Conservation (phyloP, 2,113 vertebrate species). For the Pituophis catenifer region DNA sequence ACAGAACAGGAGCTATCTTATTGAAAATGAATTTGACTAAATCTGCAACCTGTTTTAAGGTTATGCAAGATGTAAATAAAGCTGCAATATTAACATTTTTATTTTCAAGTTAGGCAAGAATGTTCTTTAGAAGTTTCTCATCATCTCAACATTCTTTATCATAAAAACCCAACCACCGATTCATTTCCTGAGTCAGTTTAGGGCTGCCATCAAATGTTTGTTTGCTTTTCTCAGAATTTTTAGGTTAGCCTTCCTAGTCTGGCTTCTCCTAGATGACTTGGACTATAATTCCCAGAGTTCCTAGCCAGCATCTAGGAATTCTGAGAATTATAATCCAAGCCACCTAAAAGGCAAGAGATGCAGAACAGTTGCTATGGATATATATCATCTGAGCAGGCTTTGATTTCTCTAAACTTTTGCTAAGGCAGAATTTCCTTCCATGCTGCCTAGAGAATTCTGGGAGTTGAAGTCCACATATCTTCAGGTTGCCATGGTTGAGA, state of each 20-base stretch:
- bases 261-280: neutral
- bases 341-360: neutral
- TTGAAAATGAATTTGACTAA: constrained; percentile 50
- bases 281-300: neutral
- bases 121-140: neutral
- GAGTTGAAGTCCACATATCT: too few relatives aligned
- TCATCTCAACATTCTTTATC: too few relatives aligned
- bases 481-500: too few relatives aligned
- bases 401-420: neutral
- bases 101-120: neutral
- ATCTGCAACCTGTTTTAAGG: constrained; percentile 54
- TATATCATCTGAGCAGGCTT: neutral
- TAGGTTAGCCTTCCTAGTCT: neutral
- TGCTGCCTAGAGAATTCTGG: too few relatives aligned
- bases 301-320: neutral
- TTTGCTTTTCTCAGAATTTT: neutral
- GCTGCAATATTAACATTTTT: neutral
- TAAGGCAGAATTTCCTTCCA: neutral
- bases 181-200: neutral
- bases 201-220: neutral
- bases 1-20: neutral
- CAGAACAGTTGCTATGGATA: neutral
- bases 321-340: neutral
- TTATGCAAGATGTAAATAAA: neutral
- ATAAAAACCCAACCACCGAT: neutral